phyloP scores from a whole-genome alignment of 2,888 invertebrate genomes.

The Gymnocheta viridis region DNA sequence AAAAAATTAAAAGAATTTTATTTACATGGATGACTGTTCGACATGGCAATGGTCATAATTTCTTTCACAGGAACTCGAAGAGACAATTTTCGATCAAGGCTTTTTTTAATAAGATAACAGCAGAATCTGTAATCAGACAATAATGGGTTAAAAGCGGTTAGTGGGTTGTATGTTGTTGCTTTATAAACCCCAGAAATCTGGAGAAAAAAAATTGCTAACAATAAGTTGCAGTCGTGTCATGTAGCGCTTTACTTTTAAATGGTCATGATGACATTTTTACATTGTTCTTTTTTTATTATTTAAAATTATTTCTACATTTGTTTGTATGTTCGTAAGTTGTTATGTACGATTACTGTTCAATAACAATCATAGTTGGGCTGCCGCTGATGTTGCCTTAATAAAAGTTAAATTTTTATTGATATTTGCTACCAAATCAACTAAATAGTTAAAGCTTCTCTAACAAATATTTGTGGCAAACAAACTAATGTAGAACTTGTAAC shows the following conservation, averaged over 20 bases:
- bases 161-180: constrained; percentile 5
- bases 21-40: too few relatives aligned
- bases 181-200: constrained; percentile 30
- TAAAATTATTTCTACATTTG: constrained; percentile 49
- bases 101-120: too few relatives aligned
- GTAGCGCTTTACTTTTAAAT: constrained; percentile 69
- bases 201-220: constrained; percentile 38
- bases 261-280: constrained; percentile 59
- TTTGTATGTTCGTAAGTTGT: constrained; percentile 9
- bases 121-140: too few relatives aligned
- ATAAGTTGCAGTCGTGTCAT: constrained; percentile 69
- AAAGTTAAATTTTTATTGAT: constrained; percentile 69
- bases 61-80: too few relatives aligned
- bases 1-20: not conserved
- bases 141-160: constrained; percentile 7
- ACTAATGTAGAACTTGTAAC: not conserved
- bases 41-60: too few relatives aligned
- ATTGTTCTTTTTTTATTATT: constrained; percentile 1
- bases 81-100: too few relatives aligned
- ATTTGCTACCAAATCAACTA: constrained; percentile 70
- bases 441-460: constrained; percentile 62
- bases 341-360: constrained; percentile 46
- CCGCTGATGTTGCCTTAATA: constrained; percentile 59
- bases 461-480: constrained; percentile 38
- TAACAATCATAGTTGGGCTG: constrained; percentile 58